These are phyloP conservation scores for Xiphorhynchus elegans DNA, from an alignment of 2,113 vertebrate genomes.

Conservation along the genomic window DNA sequence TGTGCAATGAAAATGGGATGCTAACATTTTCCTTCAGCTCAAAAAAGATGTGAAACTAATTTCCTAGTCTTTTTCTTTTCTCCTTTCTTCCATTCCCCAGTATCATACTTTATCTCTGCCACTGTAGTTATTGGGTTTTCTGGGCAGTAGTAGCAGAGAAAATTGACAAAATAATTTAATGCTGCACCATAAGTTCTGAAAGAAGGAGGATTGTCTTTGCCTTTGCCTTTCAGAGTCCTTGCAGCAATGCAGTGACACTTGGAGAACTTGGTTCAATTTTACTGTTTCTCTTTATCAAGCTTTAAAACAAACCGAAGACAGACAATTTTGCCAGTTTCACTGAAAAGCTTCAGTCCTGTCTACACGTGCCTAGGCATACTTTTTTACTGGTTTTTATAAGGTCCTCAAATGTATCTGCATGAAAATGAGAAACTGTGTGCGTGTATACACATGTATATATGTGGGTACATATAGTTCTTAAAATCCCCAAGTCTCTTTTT, in stretches of 20 bases:
- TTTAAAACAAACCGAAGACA: neutral
- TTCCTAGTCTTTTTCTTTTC: constrained; percentile 10
- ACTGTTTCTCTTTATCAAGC: neutral
- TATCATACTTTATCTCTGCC: constrained; percentile 43
- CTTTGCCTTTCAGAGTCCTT: neutral
- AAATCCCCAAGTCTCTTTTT: neutral
- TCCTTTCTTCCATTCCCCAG: neutral
- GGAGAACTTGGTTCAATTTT: neutral
- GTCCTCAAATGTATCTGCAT: neutral
- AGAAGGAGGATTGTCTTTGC: neutral
- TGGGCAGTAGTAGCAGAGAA: constrained; percentile 1
- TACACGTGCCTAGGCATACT: neutral
- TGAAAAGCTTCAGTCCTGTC: neutral
- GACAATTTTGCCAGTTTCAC: neutral
- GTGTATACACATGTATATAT: fast-evolving
- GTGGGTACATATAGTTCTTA: neutral
- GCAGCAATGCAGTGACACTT: neutral
- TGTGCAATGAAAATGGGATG: neutral
- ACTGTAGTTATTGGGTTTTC: constrained; percentile 49
- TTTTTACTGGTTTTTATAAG: neutral
- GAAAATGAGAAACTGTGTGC: neutral
- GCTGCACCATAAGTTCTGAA: constrained; percentile 3
- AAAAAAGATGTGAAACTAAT: neutral
- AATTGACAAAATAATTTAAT: constrained; percentile 56
- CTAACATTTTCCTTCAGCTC: neutral